Conservation (phyloP, 1,140 invertebrate species). For the Drosophila leontia region DNA sequence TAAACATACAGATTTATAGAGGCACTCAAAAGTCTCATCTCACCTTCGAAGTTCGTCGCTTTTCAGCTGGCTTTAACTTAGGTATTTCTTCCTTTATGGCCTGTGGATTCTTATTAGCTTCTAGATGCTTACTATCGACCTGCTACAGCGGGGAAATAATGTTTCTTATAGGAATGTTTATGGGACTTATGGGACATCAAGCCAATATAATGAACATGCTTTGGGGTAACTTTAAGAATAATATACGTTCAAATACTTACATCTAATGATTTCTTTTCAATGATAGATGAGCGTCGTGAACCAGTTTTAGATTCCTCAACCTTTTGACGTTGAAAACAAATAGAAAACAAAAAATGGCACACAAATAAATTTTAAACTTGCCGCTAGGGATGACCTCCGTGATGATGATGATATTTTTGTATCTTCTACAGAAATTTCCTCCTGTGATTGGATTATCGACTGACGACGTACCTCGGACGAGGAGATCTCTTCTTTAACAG, state of each 20-base stretch:
- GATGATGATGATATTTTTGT: constrained; percentile 57
- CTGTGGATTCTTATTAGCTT: constrained; percentile 69
- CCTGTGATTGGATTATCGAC: constrained; percentile 54
- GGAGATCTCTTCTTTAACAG: constrained; percentile 62
- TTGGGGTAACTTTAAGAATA: neutral
- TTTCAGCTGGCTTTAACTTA: constrained; percentile 71
- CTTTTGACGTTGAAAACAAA: constrained; percentile 39
- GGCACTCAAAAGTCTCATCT: constrained; percentile 27
- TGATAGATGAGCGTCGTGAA: constrained; percentile 88
- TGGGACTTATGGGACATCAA: neutral
- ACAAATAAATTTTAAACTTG: constrained; percentile 41
- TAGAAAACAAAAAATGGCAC: neutral
- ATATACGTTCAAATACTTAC: constrained; percentile 70
- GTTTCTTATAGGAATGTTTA: constrained; percentile 21
- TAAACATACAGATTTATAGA: constrained; percentile 1
- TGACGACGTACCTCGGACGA: constrained; percentile 64
- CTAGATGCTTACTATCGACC: constrained; percentile 62
- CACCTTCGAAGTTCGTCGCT: constrained; percentile 67
- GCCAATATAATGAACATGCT: constrained; percentile 5
- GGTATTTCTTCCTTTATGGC: constrained; percentile 77
- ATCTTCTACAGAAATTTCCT: constrained; percentile 85
- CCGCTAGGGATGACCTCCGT: constrained; percentile 68
- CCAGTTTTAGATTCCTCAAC: constrained; percentile 87
- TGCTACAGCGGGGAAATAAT: constrained; percentile 43
- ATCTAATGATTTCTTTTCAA: constrained; percentile 87